A percentile compares a stretch with the other conserved stretches of the same genome.
These are phyloP conservation scores for Hirtodrosophila trivittata DNA, from an alignment of 2,888 invertebrate species.

Conservation along the genomic window DNA sequence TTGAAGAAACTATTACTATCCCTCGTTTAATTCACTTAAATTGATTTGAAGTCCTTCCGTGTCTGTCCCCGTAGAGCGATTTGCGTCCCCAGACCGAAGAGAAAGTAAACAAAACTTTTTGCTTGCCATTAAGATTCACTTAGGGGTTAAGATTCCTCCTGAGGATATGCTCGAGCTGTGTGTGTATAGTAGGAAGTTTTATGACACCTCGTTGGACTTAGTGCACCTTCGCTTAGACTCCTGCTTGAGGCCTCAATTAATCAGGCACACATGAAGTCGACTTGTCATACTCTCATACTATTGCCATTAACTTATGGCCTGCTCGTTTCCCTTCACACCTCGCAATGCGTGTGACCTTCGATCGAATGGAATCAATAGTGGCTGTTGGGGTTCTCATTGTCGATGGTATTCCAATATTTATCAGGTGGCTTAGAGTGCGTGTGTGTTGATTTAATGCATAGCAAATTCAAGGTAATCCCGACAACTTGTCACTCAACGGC, in stretches of 20 bases:
- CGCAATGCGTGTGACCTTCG: constrained; percentile 14
- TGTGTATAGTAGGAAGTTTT: constrained; percentile 10
- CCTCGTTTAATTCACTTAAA: no score
- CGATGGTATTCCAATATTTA: constrained; percentile 27
- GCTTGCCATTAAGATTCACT: constrained; percentile 47
- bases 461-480: no score
- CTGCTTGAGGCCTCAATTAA: constrained; percentile 9
- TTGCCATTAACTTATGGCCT: constrained; percentile 28
- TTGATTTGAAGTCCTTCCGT: no score
- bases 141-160: constrained; percentile 12
- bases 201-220: constrained; percentile 26
- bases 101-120: constrained; percentile 27
- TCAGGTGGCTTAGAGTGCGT: not conserved
- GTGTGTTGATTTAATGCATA: constrained; percentile 30
- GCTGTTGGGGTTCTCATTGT: constrained; percentile 23
- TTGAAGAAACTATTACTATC: no score
- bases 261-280: constrained; percentile 3
- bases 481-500: no score
- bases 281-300: constrained; percentile 48
- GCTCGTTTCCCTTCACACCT: constrained; percentile 5
- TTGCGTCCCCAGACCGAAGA: constrained; percentile 9
- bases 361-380: constrained; percentile 46
- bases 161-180: constrained; percentile 1
- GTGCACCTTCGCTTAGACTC: constrained; percentile 16
- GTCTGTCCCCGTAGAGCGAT: constrained; percentile 39